Conservation (phyloP, 2,113 vertebrate species). For the Corythaeola cristata region DNA sequence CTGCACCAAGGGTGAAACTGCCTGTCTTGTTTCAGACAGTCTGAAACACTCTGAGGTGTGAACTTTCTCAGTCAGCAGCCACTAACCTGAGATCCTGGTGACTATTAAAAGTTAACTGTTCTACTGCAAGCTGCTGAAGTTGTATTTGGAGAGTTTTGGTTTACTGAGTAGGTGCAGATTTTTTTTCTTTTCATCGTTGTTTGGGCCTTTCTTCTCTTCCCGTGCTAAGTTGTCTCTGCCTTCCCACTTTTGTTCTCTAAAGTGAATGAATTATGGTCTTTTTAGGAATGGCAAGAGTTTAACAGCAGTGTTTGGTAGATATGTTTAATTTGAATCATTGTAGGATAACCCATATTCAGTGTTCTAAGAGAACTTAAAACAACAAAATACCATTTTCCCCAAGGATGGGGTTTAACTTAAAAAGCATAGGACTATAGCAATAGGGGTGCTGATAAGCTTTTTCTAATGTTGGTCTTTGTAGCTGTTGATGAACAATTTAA, state of each 20-base stretch:
- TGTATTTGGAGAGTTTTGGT: neutral
- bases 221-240: neutral
- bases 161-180: neutral
- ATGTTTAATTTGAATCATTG: neutral
- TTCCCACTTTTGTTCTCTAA: neutral
- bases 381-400: neutral
- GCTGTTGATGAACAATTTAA: neutral
- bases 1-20: neutral
- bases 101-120: neutral
- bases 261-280: neutral
- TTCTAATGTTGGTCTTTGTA: neutral
- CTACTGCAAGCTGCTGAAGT: neutral
- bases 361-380: neutral
- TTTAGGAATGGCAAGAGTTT: neutral
- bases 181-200: neutral
- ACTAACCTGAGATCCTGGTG: neutral
- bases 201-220: neutral
- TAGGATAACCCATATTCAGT: neutral
- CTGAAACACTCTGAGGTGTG: neutral
- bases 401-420: neutral
- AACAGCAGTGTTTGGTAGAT: neutral
- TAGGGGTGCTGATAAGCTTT: neutral
- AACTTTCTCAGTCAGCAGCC: neutral
- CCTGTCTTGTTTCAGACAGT: neutral
- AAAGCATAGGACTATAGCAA: neutral